Evolutionary conservation across 1,140 invertebrate genomes (phyloP).

Genomic region (Drosophila mauritiana): DNA sequence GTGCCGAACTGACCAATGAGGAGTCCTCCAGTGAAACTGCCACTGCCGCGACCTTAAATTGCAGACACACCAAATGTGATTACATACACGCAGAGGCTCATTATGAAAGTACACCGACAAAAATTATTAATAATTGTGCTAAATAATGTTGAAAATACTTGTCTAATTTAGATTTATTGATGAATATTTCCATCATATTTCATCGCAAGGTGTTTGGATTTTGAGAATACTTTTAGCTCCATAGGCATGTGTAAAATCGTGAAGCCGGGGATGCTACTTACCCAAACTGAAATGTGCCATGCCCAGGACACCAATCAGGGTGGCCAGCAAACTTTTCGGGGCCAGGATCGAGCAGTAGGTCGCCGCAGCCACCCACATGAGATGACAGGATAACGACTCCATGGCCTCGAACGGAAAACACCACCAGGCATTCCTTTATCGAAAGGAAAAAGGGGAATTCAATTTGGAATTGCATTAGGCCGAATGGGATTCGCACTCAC

Average conservation of each 20-base stretch:
- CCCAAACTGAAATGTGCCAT: slow-evolving; percentile 93
- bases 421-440: slow-evolving; percentile 91
- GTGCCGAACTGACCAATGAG: slow-evolving; percentile 90
- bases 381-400: slow-evolving; percentile 93
- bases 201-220: too few species aligned
- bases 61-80: slow-evolving; percentile 67
- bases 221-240: too few species aligned
- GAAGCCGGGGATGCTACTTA: slow-evolving; percentile 66
- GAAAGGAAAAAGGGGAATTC: slow-evolving; percentile 14
- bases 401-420: slow-evolving; percentile 94
- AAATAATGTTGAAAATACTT: too few species aligned
- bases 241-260: too few species aligned
- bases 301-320: slow-evolving; percentile 91
- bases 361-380: slow-evolving; percentile 95
- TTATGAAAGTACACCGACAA: slow-evolving; percentile 16
- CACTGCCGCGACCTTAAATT: slow-evolving; percentile 88
- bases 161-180: too few species aligned
- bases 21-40: slow-evolving; percentile 92
- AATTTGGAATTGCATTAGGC: slow-evolving; percentile 59
- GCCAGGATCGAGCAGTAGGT: slow-evolving; percentile 93
- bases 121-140: not conserved
- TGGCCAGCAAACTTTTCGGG: slow-evolving; percentile 91
- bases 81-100: slow-evolving; percentile 41
- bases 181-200: too few species aligned
- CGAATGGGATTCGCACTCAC: slow-evolving; percentile 86